Conservation (phyloP, 2,797 vertebrate genomes). For the Austrolebias charrua region DNA sequence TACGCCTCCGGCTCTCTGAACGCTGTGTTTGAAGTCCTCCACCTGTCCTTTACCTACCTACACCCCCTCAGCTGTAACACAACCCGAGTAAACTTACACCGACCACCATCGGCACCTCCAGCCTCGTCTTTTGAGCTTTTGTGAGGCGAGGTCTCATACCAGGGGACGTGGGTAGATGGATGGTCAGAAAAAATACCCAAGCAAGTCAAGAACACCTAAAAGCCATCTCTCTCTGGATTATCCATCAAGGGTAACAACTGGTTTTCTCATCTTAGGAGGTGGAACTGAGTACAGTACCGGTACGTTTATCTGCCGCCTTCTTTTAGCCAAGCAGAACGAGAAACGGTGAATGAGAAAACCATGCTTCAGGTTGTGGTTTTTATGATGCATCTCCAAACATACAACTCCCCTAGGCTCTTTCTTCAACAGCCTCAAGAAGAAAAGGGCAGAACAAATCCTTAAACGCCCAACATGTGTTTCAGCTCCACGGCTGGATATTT, state of each 20-base stretch:
- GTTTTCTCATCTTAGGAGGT: conserved; percentile 61
- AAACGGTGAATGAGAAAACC: conserved; percentile 40
- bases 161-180: conserved; percentile 39
- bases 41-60: conserved; percentile 31
- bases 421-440: conserved; percentile 10
- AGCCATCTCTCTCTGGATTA: conserved; percentile 27
- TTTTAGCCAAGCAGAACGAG: conserved; percentile 33
- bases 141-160: conserved; percentile 38
- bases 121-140: conserved; percentile 59
- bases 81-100: conserved; percentile 72
- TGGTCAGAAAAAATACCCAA: conserved; percentile 12
- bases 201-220: conserved; percentile 30
- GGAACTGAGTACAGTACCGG: conserved; percentile 2
- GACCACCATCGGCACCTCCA: conserved; percentile 8
- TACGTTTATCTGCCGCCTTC: background rate
- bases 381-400: conserved; percentile 13
- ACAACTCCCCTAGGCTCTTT: background rate
- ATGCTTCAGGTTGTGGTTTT: conserved; percentile 37
- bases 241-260: conserved; percentile 47
- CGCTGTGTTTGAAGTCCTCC: conserved; percentile 63
- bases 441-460: conserved; percentile 36
- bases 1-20: conserved; percentile 25
- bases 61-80: conserved; percentile 55
- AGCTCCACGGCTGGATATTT: conserved; percentile 41
- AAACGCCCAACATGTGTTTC: conserved; percentile 50